Evolutionary conservation across 2,888 invertebrate genomes (phyloP), one percentile per base, ranked within the genome.

Genomic region (Scaptomyza caliginosa): DNA sequence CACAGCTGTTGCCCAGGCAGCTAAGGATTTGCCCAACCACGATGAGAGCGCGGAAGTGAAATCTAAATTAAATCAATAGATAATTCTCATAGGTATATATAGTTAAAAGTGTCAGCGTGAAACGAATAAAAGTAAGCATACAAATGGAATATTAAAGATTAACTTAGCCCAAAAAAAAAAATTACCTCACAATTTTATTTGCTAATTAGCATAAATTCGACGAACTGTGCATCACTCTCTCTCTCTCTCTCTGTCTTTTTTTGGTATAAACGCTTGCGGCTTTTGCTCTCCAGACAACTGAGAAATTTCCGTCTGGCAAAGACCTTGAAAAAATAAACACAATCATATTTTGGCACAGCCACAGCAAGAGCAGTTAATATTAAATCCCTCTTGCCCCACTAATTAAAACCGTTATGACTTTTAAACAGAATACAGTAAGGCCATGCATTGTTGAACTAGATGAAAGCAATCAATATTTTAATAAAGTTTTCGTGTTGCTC

Each of bases 1-100:
- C 26, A 79, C 89, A 0, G 82, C 88, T 3, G 88, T 78, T 8
- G 91, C 91, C 23, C 73, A 78, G 30, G 86, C 86, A 7, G 91
- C 90, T 36, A 88, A 89, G 67, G 79, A 89, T 67, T 67, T 90
- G 64, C 90, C 90, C 40, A 82, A 74, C 34, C 11, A 4, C 5
- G 24, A 42, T 10, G 63, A 67, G 24, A 36, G 5, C 7, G 19
- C 23, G 4, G 19, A 7, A 5, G 16, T 16, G 2, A 17, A 60
- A 45, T 51, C 48, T 3, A 42, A 65, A 39, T 30, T 17, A 6
- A 10, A 38, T 21, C n/a, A 6, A 5, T 28, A 39, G 36, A 40
- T 40, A 34, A 26, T 26, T 16, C 4, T 16, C 30, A 34, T 16
- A 1, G 3, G 8, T 16, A 8, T 30, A 8, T 57, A 2, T 39